These are phyloP conservation scores for Microcebus griseorufus DNA, from an alignment of 2,113 vertebrate species.

Conservation along the genomic window DNA sequence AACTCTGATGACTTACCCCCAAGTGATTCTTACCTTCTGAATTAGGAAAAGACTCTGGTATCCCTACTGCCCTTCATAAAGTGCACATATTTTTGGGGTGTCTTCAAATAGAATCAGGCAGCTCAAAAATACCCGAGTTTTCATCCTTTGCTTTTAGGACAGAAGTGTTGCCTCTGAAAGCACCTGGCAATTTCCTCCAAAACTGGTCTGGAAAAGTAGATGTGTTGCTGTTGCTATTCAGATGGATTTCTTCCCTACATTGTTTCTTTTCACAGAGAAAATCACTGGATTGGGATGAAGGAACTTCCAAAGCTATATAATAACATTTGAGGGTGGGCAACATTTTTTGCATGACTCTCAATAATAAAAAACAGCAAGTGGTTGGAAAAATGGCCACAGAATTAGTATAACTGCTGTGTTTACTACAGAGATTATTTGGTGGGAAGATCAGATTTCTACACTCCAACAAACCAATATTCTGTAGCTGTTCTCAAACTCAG, in stretches of 20 bases:
- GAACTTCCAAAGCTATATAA: slow-evolving; percentile 36
- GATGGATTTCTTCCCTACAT: slow-evolving; percentile 22
- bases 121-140: slow-evolving; percentile 3
- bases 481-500: not conserved
- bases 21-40: not conserved
- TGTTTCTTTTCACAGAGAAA: slow-evolving; percentile 59
- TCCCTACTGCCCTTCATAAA: not conserved
- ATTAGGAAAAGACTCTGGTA: not conserved
- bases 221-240: not conserved
- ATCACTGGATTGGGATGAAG: slow-evolving; percentile 34
- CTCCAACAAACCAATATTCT: not conserved
- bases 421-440: not conserved
- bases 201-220: slow-evolving; percentile 47
- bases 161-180: slow-evolving; percentile 22
- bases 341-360: slow-evolving; percentile 52
- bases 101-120: not conserved
- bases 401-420: not conserved
- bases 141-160: not conserved
- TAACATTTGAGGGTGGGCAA: slow-evolving; percentile 47
- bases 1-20: not conserved
- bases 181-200: not conserved
- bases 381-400: slow-evolving; percentile 41
- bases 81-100: not conserved
- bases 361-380: slow-evolving; percentile 60
- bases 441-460: not conserved